These are phyloP conservation scores for Melanotaenia maccullochi DNA, from an alignment of 2,797 vertebrate species.

Conservation along the genomic window DNA sequence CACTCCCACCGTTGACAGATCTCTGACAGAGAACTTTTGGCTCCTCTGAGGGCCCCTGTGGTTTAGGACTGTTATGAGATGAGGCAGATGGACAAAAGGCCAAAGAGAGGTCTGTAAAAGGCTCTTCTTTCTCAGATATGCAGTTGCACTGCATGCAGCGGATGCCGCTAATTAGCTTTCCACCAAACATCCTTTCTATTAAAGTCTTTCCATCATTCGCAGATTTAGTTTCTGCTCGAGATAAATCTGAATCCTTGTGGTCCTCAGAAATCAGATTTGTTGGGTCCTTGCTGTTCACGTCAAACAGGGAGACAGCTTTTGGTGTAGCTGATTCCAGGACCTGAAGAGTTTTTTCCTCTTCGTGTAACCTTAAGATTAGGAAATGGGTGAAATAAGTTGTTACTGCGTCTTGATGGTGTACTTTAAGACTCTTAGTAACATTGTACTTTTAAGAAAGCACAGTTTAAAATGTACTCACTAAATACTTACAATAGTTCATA, in stretches of 20 bases:
- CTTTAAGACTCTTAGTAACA: not conserved
- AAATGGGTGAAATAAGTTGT: slow-evolving; percentile 14
- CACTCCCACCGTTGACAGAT: slow-evolving; percentile 83
- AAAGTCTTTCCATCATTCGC: slow-evolving; percentile 85
- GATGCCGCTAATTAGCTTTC: slow-evolving; percentile 91
- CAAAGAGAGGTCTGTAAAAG: slow-evolving; percentile 95
- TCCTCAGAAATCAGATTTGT: slow-evolving; percentile 61
- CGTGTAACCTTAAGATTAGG: slow-evolving; percentile 88
- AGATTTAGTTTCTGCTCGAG: slow-evolving; percentile 38
- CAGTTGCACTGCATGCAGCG: slow-evolving; percentile 93
- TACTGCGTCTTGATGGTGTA: not conserved
- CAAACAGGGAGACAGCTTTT: slow-evolving; percentile 37
- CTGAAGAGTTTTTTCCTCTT: slow-evolving; percentile 94
- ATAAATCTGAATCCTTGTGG: slow-evolving; percentile 29
- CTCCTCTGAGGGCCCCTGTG: slow-evolving; percentile 55
- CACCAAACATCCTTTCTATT: slow-evolving; percentile 95
- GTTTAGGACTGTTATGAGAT: slow-evolving; percentile 49
- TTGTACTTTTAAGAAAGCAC: not conserved
- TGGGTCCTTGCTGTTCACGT: slow-evolving; percentile 43
- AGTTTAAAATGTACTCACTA: not conserved
- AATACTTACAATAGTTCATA: not conserved
- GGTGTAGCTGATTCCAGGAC: slow-evolving; percentile 77
- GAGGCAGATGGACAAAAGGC: slow-evolving; percentile 91
- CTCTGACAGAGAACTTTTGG: slow-evolving; percentile 77
- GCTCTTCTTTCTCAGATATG: slow-evolving; percentile 95